phyloP scores from a whole-genome alignment of 2,888 invertebrate species.

The Galeopsomyia nigrocyanea region DNA sequence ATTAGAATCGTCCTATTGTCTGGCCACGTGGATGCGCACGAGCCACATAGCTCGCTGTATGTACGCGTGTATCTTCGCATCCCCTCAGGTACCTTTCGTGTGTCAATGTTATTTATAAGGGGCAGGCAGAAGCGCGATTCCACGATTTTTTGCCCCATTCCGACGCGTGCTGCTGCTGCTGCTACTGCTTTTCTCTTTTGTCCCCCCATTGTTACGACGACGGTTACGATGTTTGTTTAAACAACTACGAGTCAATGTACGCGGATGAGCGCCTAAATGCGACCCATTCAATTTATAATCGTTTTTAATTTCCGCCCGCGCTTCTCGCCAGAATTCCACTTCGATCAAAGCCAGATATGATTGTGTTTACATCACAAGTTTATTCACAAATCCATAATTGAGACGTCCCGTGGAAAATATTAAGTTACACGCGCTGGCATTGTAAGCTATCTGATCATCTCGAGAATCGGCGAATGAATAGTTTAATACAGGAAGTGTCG shows the following conservation, averaged over 20 bases:
- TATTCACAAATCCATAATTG: constrained; percentile 44
- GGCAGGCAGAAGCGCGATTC: too few relatives aligned
- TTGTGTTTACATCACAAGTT: constrained; percentile 9
- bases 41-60: constrained; percentile 51
- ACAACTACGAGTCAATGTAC: too few relatives aligned
- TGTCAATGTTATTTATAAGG: background rate
- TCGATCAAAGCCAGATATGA: background rate
- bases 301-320: too few relatives aligned
- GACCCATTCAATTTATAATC: too few relatives aligned
- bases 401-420: constrained; percentile 27
- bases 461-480: constrained; percentile 33
- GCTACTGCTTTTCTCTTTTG: too few relatives aligned
- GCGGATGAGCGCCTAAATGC: too few relatives aligned
- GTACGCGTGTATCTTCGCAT: background rate
- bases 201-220: too few relatives aligned
- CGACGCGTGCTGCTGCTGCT: too few relatives aligned
- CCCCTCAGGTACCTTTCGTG: constrained; percentile 8
- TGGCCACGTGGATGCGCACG: constrained; percentile 67
- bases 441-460: constrained; percentile 29
- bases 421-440: constrained; percentile 18
- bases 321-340: too few relatives aligned
- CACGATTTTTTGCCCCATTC: too few relatives aligned
- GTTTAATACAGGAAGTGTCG: constrained; percentile 48
- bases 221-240: too few relatives aligned
- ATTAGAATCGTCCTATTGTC: constrained; percentile 68